A percentile compares a stretch with the other conserved stretches of the same genome.
Evolutionary conservation across 2,888 invertebrate species (phyloP).

Genomic region (Craniophora ligustri): DNA sequence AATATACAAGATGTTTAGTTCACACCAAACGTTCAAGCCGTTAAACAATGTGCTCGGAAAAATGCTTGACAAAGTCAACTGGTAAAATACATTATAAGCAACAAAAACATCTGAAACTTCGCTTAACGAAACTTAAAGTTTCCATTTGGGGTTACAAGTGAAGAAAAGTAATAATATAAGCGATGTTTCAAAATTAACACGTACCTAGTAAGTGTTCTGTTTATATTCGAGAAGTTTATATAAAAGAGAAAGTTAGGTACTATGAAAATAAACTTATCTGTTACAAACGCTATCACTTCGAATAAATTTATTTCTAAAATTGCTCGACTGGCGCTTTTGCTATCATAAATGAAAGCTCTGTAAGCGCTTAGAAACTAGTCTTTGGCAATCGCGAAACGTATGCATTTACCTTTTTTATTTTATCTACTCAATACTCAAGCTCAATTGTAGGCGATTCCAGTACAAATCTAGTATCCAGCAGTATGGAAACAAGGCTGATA

Average conservation of each 20-base stretch:
- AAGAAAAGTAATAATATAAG: slow-evolving; percentile 16
- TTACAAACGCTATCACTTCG: slow-evolving; percentile 52
- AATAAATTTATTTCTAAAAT: slow-evolving; percentile 1
- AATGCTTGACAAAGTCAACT: slow-evolving; percentile 35
- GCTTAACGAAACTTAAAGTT: slow-evolving; percentile 21
- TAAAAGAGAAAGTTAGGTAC: slow-evolving; percentile 43
- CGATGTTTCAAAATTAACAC: slow-evolving; percentile 48
- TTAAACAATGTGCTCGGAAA: slow-evolving; percentile 48
- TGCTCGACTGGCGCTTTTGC: not conserved
- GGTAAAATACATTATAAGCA: slow-evolving; percentile 44
- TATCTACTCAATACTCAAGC: no score
- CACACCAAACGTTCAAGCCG: slow-evolving; percentile 47
- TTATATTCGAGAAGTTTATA: slow-evolving; percentile 28
- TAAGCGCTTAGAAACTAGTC: not conserved
- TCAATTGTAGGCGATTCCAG: no score
- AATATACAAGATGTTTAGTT: slow-evolving; percentile 39
- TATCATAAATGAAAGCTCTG: not conserved
- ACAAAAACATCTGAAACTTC: slow-evolving; percentile 47
- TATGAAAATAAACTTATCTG: slow-evolving; percentile 27
- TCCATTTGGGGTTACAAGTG: slow-evolving; percentile 9
- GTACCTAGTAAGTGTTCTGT: slow-evolving; percentile 21
- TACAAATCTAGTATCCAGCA: slow-evolving; percentile 5
- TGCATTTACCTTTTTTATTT: not conserved
- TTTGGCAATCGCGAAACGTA: not conserved
- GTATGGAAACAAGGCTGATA: slow-evolving; percentile 35